Conservation (phyloP, 2,113 vertebrate species). For the Pterocles gutturalis region DNA sequence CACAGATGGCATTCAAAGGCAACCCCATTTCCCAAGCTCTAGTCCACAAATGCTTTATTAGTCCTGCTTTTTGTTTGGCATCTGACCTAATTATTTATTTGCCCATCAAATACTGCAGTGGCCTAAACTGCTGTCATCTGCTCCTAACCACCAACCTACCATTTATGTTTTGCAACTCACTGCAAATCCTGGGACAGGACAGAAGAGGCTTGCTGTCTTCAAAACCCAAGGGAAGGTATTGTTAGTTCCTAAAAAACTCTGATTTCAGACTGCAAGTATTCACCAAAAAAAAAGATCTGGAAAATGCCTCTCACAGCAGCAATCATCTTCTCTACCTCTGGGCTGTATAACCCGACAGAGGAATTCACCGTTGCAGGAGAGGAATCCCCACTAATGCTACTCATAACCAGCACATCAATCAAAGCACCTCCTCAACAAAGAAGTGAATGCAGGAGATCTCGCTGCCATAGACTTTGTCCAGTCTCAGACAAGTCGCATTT, state of each 20-base stretch:
- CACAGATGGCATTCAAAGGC: neutral
- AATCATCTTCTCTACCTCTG: neutral
- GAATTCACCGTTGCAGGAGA: neutral
- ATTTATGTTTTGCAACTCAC: neutral
- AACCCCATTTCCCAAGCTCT: neutral
- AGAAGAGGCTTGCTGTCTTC: neutral
- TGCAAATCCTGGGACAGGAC: neutral
- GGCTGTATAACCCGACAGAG: neutral
- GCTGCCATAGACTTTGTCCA: neutral
- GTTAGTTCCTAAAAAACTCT: neutral
- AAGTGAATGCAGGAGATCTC: neutral
- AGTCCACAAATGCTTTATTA: neutral
- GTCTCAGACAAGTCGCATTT: neutral
- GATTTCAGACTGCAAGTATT: neutral
- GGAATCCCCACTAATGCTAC: neutral
- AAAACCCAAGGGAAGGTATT: neutral
- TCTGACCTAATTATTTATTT: neutral
- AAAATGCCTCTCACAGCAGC: neutral
- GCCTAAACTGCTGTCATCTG: neutral
- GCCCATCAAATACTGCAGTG: neutral
- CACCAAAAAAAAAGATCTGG: neutral
- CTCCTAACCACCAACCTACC: neutral
- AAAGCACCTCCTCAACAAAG: no score
- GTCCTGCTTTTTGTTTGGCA: neutral
- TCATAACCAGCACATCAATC: no score